Conservation (phyloP, 2,888 invertebrate species). For the Diarsia mendica region DNA sequence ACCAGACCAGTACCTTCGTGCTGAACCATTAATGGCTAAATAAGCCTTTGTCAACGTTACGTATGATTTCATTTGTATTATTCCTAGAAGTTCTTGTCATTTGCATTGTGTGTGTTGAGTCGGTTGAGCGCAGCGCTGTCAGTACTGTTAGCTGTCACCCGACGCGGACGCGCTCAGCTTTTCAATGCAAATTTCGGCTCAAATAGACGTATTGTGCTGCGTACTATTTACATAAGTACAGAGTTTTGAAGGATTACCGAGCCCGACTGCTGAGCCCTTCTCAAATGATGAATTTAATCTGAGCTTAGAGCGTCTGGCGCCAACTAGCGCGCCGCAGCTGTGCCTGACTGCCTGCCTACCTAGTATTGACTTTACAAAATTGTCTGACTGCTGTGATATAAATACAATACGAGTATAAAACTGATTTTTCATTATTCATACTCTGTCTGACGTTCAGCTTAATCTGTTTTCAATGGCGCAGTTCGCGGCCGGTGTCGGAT, state of each 20-base stretch:
- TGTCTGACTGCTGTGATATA: slow-evolving; percentile 3
- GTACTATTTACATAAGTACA: slow-evolving; percentile 56
- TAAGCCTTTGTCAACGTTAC: slow-evolving; percentile 46
- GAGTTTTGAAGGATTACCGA: slow-evolving; percentile 56
- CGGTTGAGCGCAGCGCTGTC: slow-evolving; percentile 7
- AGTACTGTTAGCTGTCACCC: slow-evolving; percentile 17
- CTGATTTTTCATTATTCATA: slow-evolving; percentile 22
- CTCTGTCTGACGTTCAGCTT: slow-evolving; percentile 14
- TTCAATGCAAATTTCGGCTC: slow-evolving; percentile 34
- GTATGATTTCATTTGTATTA: slow-evolving; percentile 50
- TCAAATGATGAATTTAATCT: slow-evolving; percentile 57
- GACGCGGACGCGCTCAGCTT: slow-evolving; percentile 29
- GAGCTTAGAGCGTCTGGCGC: slow-evolving; percentile 58
- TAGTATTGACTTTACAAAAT: slow-evolving; percentile 33
- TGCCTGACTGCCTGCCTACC: not conserved
- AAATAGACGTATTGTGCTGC: slow-evolving; percentile 30
- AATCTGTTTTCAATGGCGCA: slow-evolving; percentile 24
- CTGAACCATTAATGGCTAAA: slow-evolving; percentile 51
- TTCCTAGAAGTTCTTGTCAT: slow-evolving; percentile 49
- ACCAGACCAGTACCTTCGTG: slow-evolving; percentile 25
- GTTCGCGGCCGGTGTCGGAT: not conserved
- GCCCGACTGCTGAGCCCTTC: slow-evolving; percentile 44
- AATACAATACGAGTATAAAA: slow-evolving; percentile 43
- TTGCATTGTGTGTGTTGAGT: slow-evolving; percentile 33
- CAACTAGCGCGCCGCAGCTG: slow-evolving; percentile 51